These are phyloP conservation scores for Falco cherrug DNA, from an alignment of 2,797 vertebrate species.

Conservation along the genomic window DNA sequence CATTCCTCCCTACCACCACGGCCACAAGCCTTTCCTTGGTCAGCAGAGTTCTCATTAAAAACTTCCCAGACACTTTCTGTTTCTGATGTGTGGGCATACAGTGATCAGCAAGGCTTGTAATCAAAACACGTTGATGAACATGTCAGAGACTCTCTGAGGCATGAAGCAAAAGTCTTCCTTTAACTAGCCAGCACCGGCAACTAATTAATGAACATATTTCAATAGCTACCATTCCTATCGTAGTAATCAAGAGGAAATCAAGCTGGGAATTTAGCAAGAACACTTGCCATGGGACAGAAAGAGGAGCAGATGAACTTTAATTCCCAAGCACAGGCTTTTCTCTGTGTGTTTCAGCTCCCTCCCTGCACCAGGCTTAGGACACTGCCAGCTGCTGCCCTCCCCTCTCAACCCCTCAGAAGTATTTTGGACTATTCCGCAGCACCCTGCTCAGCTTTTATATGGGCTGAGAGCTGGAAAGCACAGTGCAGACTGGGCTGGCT, in stretches of 20 bases:
- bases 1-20: accelerated
- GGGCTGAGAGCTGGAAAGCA: neutral
- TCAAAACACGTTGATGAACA: neutral
- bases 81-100: neutral
- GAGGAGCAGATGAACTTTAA: neutral
- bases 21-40: neutral
- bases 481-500: no score
- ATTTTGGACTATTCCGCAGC: neutral
- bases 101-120: neutral
- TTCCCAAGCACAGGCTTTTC: neutral
- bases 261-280: neutral
- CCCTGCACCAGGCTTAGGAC: accelerated
- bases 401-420: neutral
- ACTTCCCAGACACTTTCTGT: neutral
- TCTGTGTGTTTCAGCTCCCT: neutral
- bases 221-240: neutral
- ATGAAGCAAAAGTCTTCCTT: neutral
- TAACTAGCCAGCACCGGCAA: neutral
- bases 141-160: neutral
- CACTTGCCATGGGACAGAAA: neutral
- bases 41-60: neutral
- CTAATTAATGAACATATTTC: neutral
- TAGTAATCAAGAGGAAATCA: neutral
- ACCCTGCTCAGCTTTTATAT: neutral
- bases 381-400: neutral